phyloP scores from a whole-genome alignment of 35 echinoderm and acorn worm genomes.

The Ophiothrix spiculata region DNA sequence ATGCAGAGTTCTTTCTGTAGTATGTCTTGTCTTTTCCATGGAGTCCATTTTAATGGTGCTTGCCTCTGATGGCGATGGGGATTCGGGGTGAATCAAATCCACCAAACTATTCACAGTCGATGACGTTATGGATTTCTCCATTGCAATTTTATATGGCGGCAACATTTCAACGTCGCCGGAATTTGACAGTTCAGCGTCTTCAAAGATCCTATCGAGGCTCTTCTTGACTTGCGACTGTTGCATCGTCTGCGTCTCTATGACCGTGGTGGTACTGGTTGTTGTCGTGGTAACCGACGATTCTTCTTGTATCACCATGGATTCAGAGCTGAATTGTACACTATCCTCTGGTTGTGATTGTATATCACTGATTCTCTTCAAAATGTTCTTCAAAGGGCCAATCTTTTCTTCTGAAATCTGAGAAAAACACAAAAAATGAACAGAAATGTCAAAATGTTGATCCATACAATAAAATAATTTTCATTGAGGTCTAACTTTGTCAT shows the following conservation, averaged over 20 bases:
- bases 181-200: conserved; percentile 53
- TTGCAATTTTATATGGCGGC: conserved; percentile 82
- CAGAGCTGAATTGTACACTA: conserved; percentile 61
- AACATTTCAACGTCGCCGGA: conserved; percentile 77
- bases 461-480: too few relatives aligned
- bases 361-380: conserved; percentile 54
- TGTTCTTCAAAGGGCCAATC: conserved; percentile 46
- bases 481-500: too few relatives aligned
- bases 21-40: not conserved
- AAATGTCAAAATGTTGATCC: too few relatives aligned
- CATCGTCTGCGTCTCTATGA: conserved; percentile 4
- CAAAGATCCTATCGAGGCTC: conserved; percentile 77
- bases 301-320: not conserved
- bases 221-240: conserved; percentile 47
- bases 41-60: conserved; percentile 6
- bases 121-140: conserved; percentile 70
- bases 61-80: conserved; percentile 1
- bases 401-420: conserved; percentile 61
- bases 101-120: conserved; percentile 79
- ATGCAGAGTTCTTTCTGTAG: conserved; percentile 1
- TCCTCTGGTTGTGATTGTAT: conserved; percentile 44
- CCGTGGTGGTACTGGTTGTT: conserved; percentile 24
- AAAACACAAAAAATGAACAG: conserved; percentile 5
- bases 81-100: conserved; percentile 83
- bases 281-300: conserved; percentile 26